Evolutionary conservation across 2,888 invertebrate species (phyloP).

Genomic region (Lordiphosa andalusiaca): DNA sequence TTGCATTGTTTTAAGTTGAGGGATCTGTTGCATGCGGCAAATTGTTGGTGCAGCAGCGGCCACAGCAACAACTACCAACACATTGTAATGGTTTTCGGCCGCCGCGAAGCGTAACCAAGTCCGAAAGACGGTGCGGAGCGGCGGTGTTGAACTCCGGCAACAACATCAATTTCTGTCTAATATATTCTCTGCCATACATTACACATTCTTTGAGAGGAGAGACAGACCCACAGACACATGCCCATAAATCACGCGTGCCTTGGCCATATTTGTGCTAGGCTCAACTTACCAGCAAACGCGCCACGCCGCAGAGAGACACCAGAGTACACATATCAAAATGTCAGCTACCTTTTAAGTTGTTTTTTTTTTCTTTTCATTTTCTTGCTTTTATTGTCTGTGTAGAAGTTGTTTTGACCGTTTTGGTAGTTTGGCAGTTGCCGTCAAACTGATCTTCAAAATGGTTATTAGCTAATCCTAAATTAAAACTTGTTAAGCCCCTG

Average conservation of each 20-base stretch:
- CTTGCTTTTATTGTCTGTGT: constrained; percentile 32
- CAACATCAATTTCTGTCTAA: constrained; percentile 11
- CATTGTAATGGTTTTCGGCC: constrained; percentile 41
- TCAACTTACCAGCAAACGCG: constrained; percentile 31
- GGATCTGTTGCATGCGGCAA: constrained; percentile 66
- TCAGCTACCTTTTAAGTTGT: constrained; percentile 59
- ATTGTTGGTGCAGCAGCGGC: constrained; percentile 38
- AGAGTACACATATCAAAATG: constrained; percentile 45
- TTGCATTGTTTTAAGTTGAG: constrained; percentile 56
- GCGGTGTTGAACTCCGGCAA: constrained; percentile 50
- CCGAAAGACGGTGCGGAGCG: constrained; percentile 24
- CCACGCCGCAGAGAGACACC: constrained; percentile 35
- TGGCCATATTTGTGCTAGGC: constrained; percentile 48
- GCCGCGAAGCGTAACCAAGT: constrained; percentile 63
- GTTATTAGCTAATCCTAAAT: constrained; percentile 14
- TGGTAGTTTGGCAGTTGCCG: constrained; percentile 3
- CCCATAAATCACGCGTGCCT: constrained; percentile 61
- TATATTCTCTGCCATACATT: constrained; percentile 22
- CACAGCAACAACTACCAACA: constrained; percentile 10
- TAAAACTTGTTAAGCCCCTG: constrained; percentile 1
- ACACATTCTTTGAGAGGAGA: constrained; percentile 41
- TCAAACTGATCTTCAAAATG: constrained; percentile 10
- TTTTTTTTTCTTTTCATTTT: constrained; percentile 3
- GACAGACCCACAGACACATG: constrained; percentile 20
- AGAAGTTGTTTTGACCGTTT: constrained; percentile 51